These are phyloP conservation scores for Marasmarcha lunaedactyla DNA, from an alignment of 2,888 invertebrate species.

Conservation along the genomic window DNA sequence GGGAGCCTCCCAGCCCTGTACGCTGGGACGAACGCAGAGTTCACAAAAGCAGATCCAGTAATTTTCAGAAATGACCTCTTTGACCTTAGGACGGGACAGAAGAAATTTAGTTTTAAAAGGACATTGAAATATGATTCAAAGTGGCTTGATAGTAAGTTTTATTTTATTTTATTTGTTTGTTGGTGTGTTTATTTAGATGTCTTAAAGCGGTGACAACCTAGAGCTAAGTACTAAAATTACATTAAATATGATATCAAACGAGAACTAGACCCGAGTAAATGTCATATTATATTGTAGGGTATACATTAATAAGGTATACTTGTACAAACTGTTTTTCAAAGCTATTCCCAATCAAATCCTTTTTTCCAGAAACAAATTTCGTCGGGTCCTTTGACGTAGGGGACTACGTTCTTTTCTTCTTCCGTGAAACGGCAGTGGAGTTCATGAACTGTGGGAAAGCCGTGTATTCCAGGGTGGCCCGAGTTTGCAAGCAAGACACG, in stretches of 20 bases:
- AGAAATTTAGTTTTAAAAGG: constrained; percentile 73
- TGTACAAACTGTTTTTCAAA: too few species aligned
- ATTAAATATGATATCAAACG: too few species aligned
- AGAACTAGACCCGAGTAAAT: too few species aligned
- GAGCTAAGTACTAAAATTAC: too few species aligned
- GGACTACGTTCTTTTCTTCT: constrained; percentile 78
- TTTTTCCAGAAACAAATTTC: constrained; percentile 77
- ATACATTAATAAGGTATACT: too few species aligned
- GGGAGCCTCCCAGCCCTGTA: constrained; percentile 75
- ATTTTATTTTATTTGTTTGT: not conserved
- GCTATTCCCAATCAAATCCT: too few species aligned
- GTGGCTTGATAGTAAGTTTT: constrained; percentile 77
- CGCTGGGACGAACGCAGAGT: constrained; percentile 80
- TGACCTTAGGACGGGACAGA: constrained; percentile 70
- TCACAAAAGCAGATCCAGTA: constrained; percentile 78
- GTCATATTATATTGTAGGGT: too few species aligned
- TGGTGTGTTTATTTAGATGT: too few species aligned
- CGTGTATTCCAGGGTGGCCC: constrained; percentile 78
- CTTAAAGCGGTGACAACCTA: too few species aligned
- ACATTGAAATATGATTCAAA: constrained; percentile 79
- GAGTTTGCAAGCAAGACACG: constrained; percentile 79
- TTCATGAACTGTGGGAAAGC: constrained; percentile 78
- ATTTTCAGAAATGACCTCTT: constrained; percentile 77
- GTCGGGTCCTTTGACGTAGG: constrained; percentile 78
- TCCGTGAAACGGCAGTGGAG: constrained; percentile 77